Percentiles rank a stretch among this genome's conserved stretches.
Evolutionary conservation across 2,888 invertebrate species (phyloP).

Genomic region (Encarsia formosa): DNA sequence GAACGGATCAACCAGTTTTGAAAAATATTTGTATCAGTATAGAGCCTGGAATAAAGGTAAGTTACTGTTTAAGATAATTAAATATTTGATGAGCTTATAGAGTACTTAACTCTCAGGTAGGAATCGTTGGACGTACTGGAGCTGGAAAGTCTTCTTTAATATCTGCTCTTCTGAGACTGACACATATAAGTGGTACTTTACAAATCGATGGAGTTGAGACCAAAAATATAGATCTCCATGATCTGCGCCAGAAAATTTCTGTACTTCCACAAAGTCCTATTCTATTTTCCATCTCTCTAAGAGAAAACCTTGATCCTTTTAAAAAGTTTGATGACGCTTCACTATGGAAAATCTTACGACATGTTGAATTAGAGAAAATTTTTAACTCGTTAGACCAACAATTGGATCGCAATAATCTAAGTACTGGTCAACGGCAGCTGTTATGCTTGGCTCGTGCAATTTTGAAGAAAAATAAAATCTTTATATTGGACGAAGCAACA

Average conservation of each 20-base stretch:
- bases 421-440: constrained; percentile 83
- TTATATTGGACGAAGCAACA: constrained; percentile 88
- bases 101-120: not conserved
- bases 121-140: constrained; percentile 70
- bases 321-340: constrained; percentile 68
- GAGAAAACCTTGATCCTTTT: constrained; percentile 83
- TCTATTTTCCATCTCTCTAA: constrained; percentile 74
- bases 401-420: constrained; percentile 73
- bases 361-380: constrained; percentile 70
- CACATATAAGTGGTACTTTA: constrained; percentile 71
- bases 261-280: constrained; percentile 93
- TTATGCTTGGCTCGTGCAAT: constrained; percentile 85
- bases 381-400: constrained; percentile 66
- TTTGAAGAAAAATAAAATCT: constrained; percentile 76
- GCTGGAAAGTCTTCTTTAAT: constrained; percentile 82
- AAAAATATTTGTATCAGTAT: not conserved
- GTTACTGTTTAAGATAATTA: not conserved
- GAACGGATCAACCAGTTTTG: not conserved
- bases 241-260: constrained; percentile 74
- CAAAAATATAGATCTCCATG: constrained; percentile 65
- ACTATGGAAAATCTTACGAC: constrained; percentile 78
- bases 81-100: not conserved
- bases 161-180: constrained; percentile 75
- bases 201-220: constrained; percentile 72
- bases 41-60: not conserved